Evolutionary conservation across 2,888 invertebrate species (phyloP).

Genomic region (Tholera decimalis): DNA sequence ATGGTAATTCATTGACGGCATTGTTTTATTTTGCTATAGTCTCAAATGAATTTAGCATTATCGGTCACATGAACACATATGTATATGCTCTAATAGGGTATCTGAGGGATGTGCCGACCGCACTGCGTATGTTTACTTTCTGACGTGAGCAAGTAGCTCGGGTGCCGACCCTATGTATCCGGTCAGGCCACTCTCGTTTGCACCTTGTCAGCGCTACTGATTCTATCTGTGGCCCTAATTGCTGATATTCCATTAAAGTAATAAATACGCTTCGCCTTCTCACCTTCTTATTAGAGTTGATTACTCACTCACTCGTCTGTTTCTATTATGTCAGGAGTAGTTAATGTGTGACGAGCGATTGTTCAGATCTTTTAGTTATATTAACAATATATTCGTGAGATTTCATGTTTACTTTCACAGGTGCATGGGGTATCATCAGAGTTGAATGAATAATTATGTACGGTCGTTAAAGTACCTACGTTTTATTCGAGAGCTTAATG

Average conservation of each 20-base stretch:
- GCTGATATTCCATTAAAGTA: constrained; percentile 91
- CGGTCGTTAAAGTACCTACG: constrained; percentile 68
- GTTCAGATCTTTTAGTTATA: constrained; percentile 76
- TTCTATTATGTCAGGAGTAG: constrained; percentile 86
- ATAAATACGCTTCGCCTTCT: constrained; percentile 88
- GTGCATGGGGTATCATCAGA: constrained; percentile 74
- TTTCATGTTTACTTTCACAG: constrained; percentile 80
- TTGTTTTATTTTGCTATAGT: constrained; percentile 87
- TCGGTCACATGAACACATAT: constrained; percentile 47
- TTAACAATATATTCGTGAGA: constrained; percentile 81
- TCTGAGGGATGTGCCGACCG: constrained; percentile 66
- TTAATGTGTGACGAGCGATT: constrained; percentile 84
- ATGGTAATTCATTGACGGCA: constrained; percentile 88
- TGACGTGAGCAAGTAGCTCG: constrained; percentile 66
- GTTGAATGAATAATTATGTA: constrained; percentile 76
- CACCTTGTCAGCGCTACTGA: constrained; percentile 91
- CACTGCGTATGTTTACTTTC: constrained; percentile 64
- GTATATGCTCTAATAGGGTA: constrained; percentile 69
- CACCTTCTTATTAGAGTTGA: constrained; percentile 88
- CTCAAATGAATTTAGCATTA: constrained; percentile 65
- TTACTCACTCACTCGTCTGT: constrained; percentile 86
- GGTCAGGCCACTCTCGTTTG: constrained; percentile 89
- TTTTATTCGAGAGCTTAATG: constrained; percentile 70
- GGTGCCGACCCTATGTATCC: constrained; percentile 80
- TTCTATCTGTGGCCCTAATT: constrained; percentile 88